Conservation (phyloP, 1,140 invertebrate genomes). For the Drosophila burlai region DNA sequence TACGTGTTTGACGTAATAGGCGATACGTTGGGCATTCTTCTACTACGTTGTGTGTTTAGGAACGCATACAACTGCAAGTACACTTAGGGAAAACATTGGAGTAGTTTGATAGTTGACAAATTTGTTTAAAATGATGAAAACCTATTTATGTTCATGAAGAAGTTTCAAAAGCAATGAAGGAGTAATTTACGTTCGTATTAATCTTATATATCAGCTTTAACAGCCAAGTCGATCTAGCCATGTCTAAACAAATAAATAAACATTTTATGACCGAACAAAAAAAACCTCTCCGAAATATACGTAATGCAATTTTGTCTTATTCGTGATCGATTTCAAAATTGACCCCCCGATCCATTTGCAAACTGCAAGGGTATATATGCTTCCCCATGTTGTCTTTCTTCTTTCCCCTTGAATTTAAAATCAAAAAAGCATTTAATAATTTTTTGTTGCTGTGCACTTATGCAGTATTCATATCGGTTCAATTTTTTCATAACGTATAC, state of each 20-base stretch:
- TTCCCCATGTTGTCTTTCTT: background rate
- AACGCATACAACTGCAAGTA: slow-evolving; percentile 17
- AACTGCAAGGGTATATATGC: background rate
- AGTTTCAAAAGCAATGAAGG: too few relatives aligned
- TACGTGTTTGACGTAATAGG: slow-evolving; percentile 57
- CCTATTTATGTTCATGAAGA: background rate
- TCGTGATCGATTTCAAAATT: background rate
- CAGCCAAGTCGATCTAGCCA: too few relatives aligned
- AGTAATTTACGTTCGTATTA: background rate
- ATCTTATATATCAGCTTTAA: background rate
- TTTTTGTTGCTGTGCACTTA: slow-evolving; percentile 7
- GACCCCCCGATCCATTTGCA: too few relatives aligned
- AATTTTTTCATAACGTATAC: slow-evolving; percentile 41
- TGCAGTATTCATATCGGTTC: slow-evolving; percentile 20
- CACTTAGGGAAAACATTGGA: background rate
- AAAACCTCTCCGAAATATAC: background rate
- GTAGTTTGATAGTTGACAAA: background rate
- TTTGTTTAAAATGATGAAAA: background rate
- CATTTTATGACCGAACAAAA: background rate
- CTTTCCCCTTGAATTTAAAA: too few relatives aligned
- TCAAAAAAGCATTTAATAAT: background rate
- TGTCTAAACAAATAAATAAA: too few relatives aligned
- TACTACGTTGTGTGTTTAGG: slow-evolving; percentile 43
- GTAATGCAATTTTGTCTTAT: background rate
- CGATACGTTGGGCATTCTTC: slow-evolving; percentile 36